Base-by-base conservation (phyloP, 1,140 invertebrate genomes). In the Gonatopus flavifemur region DNA sequence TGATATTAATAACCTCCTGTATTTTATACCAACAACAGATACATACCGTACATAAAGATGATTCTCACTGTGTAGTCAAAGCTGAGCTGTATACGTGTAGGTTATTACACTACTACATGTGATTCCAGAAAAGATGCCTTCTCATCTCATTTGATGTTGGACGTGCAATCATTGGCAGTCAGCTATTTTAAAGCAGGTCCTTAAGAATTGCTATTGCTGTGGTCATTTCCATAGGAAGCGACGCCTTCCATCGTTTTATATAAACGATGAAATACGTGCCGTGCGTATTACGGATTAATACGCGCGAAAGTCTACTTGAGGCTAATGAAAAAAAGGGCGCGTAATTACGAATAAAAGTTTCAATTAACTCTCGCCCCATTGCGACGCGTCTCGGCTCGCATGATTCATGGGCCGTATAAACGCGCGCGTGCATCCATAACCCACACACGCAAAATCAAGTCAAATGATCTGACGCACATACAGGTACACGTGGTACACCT, bases 281-380 rank as follows among this genome's bases (percentile, higher is more conserved):
- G 24, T 30, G 19, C 41, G 32, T n/a, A n/a, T n/a, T n/a, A n/a
- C 22, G 37, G 31, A 55, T 61, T 55, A 60, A 52, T 50, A 48
- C 36, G 36, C 16, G 6, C 45, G 36, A 33, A 15, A 6, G 12
- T 7, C 25, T 12, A 15, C 32, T n/a, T n/a, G n/a, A n/a, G n/a
- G n/a, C n/a, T n/a, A n/a, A n/a, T 28, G 22, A 31, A 39, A 49
- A 41, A 41, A 32, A 41, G 35, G 32, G 40, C 30, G 35, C 44
- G 43, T 57, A 62, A 62, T 62, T 61, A 55, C 58, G 58, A 55
- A 62, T 57, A 62, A 62, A 62, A 61, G 59, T 61, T 61, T 61
- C 59, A 61, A 61, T 61, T 61, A 59, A 52, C 59, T 59, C 52
- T 46, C 39, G n/a, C 33, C 30, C 43, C 52, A 45, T 48, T 36